Conservation (phyloP, 2,113 vertebrate genomes). For the Proterorhinus semilunaris region DNA sequence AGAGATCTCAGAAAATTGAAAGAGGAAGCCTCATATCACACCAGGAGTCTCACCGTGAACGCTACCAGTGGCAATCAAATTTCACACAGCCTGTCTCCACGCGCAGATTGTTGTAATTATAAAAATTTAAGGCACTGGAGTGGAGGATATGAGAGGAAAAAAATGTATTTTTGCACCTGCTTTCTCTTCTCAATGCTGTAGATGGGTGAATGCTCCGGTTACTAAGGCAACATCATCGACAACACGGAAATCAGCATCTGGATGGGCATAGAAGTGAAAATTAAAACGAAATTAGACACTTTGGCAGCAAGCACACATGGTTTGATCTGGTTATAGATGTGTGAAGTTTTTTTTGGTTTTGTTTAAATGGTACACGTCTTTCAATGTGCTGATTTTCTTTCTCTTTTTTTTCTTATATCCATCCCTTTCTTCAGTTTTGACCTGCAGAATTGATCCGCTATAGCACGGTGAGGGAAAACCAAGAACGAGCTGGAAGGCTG, state of each 20-base stretch:
- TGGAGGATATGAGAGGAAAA: slow-evolving; percentile 61
- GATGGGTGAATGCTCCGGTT: slow-evolving; percentile 36
- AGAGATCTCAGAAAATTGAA: slow-evolving; percentile 74
- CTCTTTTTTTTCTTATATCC: neutral
- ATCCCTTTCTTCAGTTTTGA: neutral
- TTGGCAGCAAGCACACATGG: slow-evolving; percentile 45
- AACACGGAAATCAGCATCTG: slow-evolving; percentile 40
- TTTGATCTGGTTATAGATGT: slow-evolving; percentile 25
- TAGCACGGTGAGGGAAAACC: too few species aligned
- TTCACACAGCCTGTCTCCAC: slow-evolving; percentile 70
- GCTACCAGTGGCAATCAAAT: slow-evolving; percentile 75
- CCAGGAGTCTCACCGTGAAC: slow-evolving; percentile 64
- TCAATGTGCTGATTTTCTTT: neutral
- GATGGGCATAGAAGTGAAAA: slow-evolving; percentile 28
- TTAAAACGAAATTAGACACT: slow-evolving; percentile 46
- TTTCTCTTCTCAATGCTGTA: slow-evolving; percentile 35
- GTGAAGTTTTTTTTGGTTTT: slow-evolving; percentile 21
- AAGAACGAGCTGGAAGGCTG: too few species aligned
- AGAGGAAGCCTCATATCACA: slow-evolving; percentile 71
- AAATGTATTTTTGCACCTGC: slow-evolving; percentile 61
- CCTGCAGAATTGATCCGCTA: too few species aligned
- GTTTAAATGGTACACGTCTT: neutral
- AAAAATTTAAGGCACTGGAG: slow-evolving; percentile 71
- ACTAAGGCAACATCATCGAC: slow-evolving; percentile 55
- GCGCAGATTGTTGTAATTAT: slow-evolving; percentile 75